Conservation (phyloP, 2,888 invertebrate species). For the Capitulum mitella region DNA sequence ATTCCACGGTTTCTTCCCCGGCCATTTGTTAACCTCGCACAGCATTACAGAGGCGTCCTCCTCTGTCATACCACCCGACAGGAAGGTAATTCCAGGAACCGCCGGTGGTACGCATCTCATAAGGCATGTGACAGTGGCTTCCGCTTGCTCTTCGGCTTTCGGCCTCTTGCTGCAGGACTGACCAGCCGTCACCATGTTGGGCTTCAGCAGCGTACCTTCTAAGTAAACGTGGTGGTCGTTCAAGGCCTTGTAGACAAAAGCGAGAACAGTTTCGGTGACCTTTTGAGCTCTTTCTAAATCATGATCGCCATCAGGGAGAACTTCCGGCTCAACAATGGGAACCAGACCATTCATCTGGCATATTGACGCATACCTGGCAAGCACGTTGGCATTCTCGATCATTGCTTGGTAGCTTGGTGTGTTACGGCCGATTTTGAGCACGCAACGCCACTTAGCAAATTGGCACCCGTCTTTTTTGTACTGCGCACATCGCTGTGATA, state of each 20-base stretch:
- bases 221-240: slow-evolving; percentile 94
- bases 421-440: slow-evolving; percentile 83
- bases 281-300: slow-evolving; percentile 85
- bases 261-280: slow-evolving; percentile 89
- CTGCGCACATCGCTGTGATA: slow-evolving; percentile 87
- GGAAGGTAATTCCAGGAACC: slow-evolving; percentile 64
- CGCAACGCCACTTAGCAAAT: slow-evolving; percentile 97
- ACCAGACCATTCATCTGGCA: slow-evolving; percentile 95
- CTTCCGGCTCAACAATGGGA: slow-evolving; percentile 98
- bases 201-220: slow-evolving; percentile 97
- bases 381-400: slow-evolving; percentile 83
- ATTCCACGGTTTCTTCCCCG: slow-evolving; percentile 85
- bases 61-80: not conserved
- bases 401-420: slow-evolving; percentile 87
- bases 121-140: slow-evolving; percentile 87
- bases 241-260: slow-evolving; percentile 93
- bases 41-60: slow-evolving; percentile 68
- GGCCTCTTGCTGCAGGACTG: slow-evolving; percentile 68
- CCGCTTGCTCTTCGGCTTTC: slow-evolving; percentile 70
- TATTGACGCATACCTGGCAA: slow-evolving; percentile 93
- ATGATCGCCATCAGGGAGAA: slow-evolving; percentile 95
- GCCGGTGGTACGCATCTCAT: slow-evolving; percentile 93
- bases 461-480: slow-evolving; percentile 96
- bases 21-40: not conserved
- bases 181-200: slow-evolving; percentile 97